Percentiles rank a stretch among this genome's conserved stretches.
These are phyloP conservation scores for Aplodontia rufa DNA, from an alignment of 2,113 vertebrate genomes.

Conservation along the genomic window DNA sequence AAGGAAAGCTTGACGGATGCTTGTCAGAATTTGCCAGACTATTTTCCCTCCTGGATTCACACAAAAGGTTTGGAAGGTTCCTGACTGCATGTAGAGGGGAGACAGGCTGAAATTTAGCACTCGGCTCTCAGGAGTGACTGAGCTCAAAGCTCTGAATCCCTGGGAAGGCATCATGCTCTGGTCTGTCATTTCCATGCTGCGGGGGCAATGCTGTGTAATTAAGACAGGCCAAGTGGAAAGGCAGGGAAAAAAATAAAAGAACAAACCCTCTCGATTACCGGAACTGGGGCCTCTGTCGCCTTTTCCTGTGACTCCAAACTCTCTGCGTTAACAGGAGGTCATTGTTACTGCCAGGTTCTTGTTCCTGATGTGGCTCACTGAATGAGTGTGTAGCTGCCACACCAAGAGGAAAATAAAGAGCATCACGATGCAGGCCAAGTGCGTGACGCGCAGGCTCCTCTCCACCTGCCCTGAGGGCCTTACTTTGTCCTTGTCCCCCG, in stretches of 20 bases:
- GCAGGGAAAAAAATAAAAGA: no score
- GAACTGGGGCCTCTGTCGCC: neutral
- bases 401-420: neutral
- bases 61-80: constrained; percentile 31
- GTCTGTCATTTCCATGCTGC: neutral
- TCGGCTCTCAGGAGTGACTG: neutral
- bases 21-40: constrained; percentile 51
- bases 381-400: neutral
- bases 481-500: neutral
- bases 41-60: constrained; percentile 31
- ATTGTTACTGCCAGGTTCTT: neutral
- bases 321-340: constrained; percentile 43
- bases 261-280: rapidly evolving
- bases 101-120: neutral
- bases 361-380: constrained; percentile 32
- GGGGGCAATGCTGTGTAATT: neutral
- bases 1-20: constrained; percentile 19
- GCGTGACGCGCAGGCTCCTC: neutral
- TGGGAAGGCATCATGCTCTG: neutral
- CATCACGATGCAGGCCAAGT: neutral
- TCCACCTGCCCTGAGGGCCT: neutral
- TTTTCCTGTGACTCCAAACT: neutral
- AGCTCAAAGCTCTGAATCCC: neutral
- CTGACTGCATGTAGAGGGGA: neutral
- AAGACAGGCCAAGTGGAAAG: neutral